Base-by-base conservation (phyloP, 2,797 vertebrate species). In the Danio jaintianensis region DNA sequence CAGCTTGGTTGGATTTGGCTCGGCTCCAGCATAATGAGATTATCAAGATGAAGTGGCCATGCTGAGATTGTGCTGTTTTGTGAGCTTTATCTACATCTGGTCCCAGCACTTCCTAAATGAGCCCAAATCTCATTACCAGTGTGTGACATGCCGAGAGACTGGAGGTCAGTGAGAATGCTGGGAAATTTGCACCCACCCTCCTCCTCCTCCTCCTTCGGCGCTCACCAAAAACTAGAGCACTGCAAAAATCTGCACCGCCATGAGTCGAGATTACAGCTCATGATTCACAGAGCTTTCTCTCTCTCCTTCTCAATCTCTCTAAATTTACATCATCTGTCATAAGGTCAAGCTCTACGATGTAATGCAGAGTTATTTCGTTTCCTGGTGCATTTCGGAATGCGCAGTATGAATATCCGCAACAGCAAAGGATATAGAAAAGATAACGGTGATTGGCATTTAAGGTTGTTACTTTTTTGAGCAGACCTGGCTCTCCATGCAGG, bases 61-160 rank as follows among this genome's bases (percentile, higher is more conserved):
- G 79, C 71, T 70, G 70, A 76, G 64, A 84, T 81, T 73, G 66
- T 53, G 58, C 75, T 82, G 58, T 66, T 68, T 50, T 74, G 77
- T 45, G 79, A 78, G 73, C 63, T 85, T 83, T 82, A 85, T 82
- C 76, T 71, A 82, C 40, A 67, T 85, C 83, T 81, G 78, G 79
- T 85, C 79, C 73, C 50, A 55, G 72, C 61, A 63, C 63, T 79
- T 64, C 40, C 75, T 40, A 79, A 82, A 82, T 72, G 56, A 80
- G 13, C 18, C 47, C 15, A 59, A 75, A 67, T 55, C 53, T 70
- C 47, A 80, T 82, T 61, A 73, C 71, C 18, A 53, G 16, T 18
- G 63, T 56, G 43, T 45, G 61, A 45, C 59, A 68, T 67, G 62
- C 62, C 7, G 61, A 42, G 64, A 74, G 15, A 70, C 70, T 67